Evolutionary conservation across 2,888 invertebrate genomes (phyloP), one percentile per base, ranked within the genome.

Genomic region (Habroteleia sp.): DNA sequence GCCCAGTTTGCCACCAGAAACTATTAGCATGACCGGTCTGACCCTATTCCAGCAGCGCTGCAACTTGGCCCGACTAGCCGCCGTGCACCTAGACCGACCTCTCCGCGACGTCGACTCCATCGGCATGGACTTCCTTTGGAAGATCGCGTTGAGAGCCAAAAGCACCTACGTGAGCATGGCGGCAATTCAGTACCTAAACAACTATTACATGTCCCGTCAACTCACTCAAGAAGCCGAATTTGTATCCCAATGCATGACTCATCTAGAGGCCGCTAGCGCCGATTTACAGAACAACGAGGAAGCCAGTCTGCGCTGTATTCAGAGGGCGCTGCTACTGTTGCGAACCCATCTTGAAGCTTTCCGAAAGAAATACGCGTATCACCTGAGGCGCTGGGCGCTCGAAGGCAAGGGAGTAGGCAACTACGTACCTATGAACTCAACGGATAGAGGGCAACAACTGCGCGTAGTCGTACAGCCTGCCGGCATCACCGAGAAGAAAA

Each of bases 291-390:
- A 82, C 1, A 86, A 82, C 46, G 87, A 92, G 87, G 97, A 97
- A 81, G 93, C 94, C 2, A 95, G 95, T 62, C 87, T 98, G 48
- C 92, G 96, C 82, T 94, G 96, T 73, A 96, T 98, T 76, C 97
- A 98, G 89, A 92, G 97, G 79, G 97, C 97, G 23, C 88, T 98
- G 46, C 89, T 97, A 76, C 88, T 98, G 41, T 90, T 98, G 56
- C 96, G 97, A 87, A 97, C 97, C 0, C 98, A 98, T 89, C 91
- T 98, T 81, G 97, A 98, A 88, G 96, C 96, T 0, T 98, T 97
- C 88, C 92, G 96, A 66, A 91, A 95, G 81, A 92, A 94, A 74
- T 96, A 96, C 87, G 96, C 96, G 2, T 97, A 95, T 89, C 96
- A 96, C 89, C 89, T 97, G 77, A 91, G 97, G 5, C 93, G 95